Evolutionary conservation across 2,113 vertebrate species (phyloP).

Genomic region (Ceratotherium simum): DNA sequence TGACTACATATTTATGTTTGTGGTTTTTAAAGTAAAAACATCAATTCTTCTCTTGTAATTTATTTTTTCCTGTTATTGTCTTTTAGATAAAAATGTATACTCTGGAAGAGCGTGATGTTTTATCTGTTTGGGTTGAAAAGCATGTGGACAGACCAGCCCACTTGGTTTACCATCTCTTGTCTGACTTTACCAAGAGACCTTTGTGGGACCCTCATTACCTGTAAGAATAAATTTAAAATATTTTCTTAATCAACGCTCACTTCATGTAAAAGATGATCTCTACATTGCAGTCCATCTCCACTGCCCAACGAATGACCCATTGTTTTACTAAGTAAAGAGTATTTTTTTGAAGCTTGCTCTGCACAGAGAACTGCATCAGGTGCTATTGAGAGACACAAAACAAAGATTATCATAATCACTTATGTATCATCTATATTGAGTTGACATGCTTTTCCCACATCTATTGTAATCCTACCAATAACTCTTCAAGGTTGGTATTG

Average conservation of each 20-base stretch:
- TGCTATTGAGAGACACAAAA: not conserved
- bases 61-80: not conserved
- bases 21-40: not conserved
- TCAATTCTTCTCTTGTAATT: not conserved
- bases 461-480: not conserved
- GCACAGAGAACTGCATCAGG: not conserved
- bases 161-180: slow-evolving; percentile 85
- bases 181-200: slow-evolving; percentile 85
- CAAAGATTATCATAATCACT: not conserved
- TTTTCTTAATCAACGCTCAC: not conserved
- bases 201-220: slow-evolving; percentile 87
- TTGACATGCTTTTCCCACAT: not conserved
- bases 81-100: slow-evolving; percentile 87
- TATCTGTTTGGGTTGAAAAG: slow-evolving; percentile 89
- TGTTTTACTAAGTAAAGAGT: not conserved
- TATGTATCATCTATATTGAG: not conserved
- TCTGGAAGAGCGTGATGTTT: slow-evolving; percentile 82
- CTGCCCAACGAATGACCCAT: accelerated
- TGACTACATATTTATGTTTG: not conserved
- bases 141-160: slow-evolving; percentile 80
- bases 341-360: not conserved
- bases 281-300: not conserved
- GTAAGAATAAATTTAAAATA: slow-evolving; percentile 82
- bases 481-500: not conserved
- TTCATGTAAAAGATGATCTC: not conserved